Evolutionary conservation across 2,797 vertebrate genomes (phyloP).

Genomic region (Etheostoma perlongum): DNA sequence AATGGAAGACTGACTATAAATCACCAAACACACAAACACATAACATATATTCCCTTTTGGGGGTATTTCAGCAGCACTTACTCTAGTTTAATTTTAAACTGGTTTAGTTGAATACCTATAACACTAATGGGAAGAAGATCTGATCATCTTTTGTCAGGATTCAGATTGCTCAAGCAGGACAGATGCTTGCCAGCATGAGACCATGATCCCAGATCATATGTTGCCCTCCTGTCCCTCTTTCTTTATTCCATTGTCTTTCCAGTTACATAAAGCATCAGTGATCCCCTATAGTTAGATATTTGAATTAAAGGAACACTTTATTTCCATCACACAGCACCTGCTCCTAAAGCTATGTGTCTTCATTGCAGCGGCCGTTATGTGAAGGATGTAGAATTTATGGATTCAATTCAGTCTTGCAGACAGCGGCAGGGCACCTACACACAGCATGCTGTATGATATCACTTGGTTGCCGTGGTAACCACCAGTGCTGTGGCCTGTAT

Average conservation of each 20-base stretch:
- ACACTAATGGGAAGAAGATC: not conserved
- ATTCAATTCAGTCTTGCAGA: slow-evolving; percentile 17
- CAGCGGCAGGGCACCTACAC: not conserved
- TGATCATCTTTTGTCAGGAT: not conserved
- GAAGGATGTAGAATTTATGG: slow-evolving; percentile 20
- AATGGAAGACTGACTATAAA: not conserved
- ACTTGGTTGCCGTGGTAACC: slow-evolving; percentile 60
- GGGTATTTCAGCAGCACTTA: slow-evolving; percentile 17
- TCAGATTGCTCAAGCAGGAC: not conserved
- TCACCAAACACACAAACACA: too few species aligned
- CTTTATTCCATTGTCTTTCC: not conserved
- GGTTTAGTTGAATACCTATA: not conserved
- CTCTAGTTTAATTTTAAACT: not conserved
- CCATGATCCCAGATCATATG: not conserved
- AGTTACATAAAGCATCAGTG: not conserved
- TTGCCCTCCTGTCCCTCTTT: not conserved
- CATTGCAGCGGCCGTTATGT: not conserved
- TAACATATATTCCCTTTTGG: slow-evolving; percentile 8
- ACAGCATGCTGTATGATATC: slow-evolving; percentile 30
- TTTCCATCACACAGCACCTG: not conserved
- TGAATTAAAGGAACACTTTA: not conserved
- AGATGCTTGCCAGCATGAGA: not conserved
- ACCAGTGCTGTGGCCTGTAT: not conserved
- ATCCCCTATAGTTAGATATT: not conserved
- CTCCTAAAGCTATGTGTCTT: not conserved